A percentile compares a stretch with the other conserved stretches of the same genome.
Conservation (phyloP, 2,888 invertebrate genomes). For the Pteria penguin region DNA sequence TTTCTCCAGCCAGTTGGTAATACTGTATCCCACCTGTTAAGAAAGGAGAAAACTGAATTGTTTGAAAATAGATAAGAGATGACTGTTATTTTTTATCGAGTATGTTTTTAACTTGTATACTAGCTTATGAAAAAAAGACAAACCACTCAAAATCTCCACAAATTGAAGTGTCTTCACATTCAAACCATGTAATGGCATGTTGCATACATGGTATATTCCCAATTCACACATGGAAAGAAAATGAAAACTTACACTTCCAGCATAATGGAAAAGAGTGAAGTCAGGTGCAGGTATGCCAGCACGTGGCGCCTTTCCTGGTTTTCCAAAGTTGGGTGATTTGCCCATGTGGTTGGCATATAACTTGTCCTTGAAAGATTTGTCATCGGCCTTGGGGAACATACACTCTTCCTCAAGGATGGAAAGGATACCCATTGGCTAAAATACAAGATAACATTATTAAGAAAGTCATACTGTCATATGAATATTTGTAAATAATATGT, state of each 20-base stretch:
- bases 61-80: too few species aligned
- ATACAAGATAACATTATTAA: constrained; percentile 26
- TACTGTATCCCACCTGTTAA: constrained; percentile 95
- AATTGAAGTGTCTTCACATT: too few species aligned
- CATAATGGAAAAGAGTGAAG: constrained; percentile 99
- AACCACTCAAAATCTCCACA: too few species aligned
- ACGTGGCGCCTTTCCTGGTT: constrained; percentile 88
- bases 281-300: constrained; percentile 97
- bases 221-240: not conserved
- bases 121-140: too few species aligned
- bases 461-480: too few species aligned
- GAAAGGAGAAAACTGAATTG: too few species aligned
- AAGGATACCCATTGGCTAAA: constrained; percentile 99
- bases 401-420: constrained; percentile 99
- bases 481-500: too few species aligned
- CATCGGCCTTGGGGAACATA: constrained; percentile 99
- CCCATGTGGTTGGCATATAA: constrained; percentile 99
- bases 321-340: constrained; percentile 83
- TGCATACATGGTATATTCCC: too few species aligned
- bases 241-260: constrained; percentile 84
- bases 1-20: constrained; percentile 99
- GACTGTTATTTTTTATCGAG: too few species aligned
- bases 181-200: too few species aligned
- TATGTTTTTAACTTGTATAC: too few species aligned
- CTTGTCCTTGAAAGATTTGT: constrained; percentile 98